A percentile compares a stretch with the other conserved stretches of the same genome.
Evolutionary conservation across 2,113 vertebrate genomes (phyloP).

Genomic region (Nerophis ophidion): DNA sequence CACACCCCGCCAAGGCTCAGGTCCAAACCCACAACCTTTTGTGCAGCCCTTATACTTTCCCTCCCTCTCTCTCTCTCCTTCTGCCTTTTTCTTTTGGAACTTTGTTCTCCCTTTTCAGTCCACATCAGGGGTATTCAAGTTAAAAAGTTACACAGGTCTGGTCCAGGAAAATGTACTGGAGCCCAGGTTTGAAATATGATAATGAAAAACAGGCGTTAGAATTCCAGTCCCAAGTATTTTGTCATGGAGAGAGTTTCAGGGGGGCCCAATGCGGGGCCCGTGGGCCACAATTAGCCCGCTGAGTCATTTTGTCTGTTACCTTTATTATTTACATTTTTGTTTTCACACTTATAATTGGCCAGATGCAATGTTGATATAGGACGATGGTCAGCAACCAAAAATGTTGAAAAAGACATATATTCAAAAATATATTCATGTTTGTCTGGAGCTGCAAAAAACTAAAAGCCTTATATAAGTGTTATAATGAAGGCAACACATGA

Average conservation of each 20-base stretch:
- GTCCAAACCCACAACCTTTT: constrained; percentile 62
- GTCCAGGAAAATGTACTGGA: not conserved
- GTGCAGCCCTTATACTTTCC: constrained; percentile 40
- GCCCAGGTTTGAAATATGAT: not conserved
- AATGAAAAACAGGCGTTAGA: not conserved
- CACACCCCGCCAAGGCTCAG: constrained; percentile 44
- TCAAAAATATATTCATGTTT: no score
- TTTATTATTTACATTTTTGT: no score
- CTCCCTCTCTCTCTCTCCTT: constrained; percentile 38
- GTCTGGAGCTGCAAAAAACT: no score
- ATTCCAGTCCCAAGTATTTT: not conserved
- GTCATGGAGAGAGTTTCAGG: not conserved
- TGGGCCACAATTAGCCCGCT: no score
- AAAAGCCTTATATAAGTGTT: no score
- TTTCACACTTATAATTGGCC: no score
- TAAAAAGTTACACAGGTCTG: not conserved
- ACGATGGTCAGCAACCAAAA: no score
- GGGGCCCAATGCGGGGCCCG: no score
- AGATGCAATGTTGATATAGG: no score
- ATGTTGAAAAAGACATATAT: no score
- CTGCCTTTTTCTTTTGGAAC: constrained; percentile 13
- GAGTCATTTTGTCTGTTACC: no score
- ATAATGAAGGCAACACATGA: no score
- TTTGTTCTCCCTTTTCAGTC: constrained; percentile 20
- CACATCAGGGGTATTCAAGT: not conserved